phyloP scores from a whole-genome alignment of 1,140 invertebrate species.

The Euwallacea similis region DNA sequence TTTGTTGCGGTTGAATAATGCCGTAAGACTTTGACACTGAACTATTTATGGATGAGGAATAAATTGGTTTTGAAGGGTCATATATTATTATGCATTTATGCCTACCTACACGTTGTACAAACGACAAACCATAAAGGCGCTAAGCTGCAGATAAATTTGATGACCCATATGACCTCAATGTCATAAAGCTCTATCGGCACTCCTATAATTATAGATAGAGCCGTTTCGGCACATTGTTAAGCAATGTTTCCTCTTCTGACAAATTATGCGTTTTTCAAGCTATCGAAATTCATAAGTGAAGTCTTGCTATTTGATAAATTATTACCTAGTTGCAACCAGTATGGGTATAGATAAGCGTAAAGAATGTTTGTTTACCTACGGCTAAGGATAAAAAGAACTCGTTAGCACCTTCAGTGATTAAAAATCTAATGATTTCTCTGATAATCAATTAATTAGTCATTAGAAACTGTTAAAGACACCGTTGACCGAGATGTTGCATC shows the following conservation, averaged over 20 bases:
- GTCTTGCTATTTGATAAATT: not conserved
- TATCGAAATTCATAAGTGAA: not conserved
- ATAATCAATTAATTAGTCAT: slow-evolving; percentile 20
- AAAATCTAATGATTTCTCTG: not conserved
- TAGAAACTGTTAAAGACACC: slow-evolving; percentile 25
- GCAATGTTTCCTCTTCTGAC: slow-evolving; percentile 21
- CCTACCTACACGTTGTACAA: not conserved
- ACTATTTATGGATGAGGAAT: slow-evolving; percentile 1
- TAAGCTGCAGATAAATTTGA: slow-evolving; percentile 29
- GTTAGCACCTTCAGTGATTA: not conserved
- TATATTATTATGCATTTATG: not conserved
- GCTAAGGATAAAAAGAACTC: no score
- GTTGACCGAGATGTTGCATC: slow-evolving; percentile 20
- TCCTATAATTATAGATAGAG: slow-evolving; percentile 32
- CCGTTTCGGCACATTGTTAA: slow-evolving; percentile 24
- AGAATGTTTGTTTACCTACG: not conserved
- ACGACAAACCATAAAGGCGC: slow-evolving; percentile 10
- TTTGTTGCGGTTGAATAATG: slow-evolving; percentile 8
- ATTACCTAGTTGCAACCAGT: not conserved
- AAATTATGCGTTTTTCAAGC: slow-evolving; percentile 20
- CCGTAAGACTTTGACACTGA: not conserved
- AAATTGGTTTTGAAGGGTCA: no score
- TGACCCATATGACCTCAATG: slow-evolving; percentile 13
- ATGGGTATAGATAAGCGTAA: not conserved
- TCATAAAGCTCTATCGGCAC: slow-evolving; percentile 34